Percentiles rank a stretch among this genome's conserved stretches.
phyloP scores from a whole-genome alignment of 2,888 invertebrate species.

The Piscicola geometra region DNA sequence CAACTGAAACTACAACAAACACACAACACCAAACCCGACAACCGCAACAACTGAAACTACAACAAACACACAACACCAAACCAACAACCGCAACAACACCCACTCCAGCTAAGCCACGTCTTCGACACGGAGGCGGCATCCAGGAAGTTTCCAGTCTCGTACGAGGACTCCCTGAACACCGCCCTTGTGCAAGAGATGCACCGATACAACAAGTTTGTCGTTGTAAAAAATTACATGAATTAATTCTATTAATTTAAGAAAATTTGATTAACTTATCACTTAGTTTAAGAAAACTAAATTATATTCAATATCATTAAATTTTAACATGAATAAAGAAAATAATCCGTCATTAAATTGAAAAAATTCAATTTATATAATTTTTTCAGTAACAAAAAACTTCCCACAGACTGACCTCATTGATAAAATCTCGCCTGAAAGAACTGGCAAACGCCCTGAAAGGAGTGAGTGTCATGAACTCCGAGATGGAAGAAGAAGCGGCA shows the following conservation, averaged over 20 bases:
- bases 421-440: constrained; percentile 66
- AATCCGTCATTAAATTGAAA: neutral
- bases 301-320: neutral
- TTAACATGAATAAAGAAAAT: no score
- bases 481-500: constrained; percentile 68
- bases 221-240: no score
- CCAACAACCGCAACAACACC: no score
- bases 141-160: constrained; percentile 68
- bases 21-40: no score
- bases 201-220: constrained; percentile 55
- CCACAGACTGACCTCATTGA: constrained; percentile 62
- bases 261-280: neutral
- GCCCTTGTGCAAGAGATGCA: constrained; percentile 65
- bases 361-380: neutral
- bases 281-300: neutral
- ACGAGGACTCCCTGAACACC: constrained; percentile 78
- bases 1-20: no score
- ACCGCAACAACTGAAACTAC: no score
- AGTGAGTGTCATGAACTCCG: constrained; percentile 74
- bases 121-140: constrained; percentile 69
- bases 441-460: constrained; percentile 78
- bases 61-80: no score
- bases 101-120: constrained; percentile 67
- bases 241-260: no score
- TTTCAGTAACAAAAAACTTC: no score